phyloP scores from a whole-genome alignment of 2,888 invertebrate species.

The Linyphia triangularis region DNA sequence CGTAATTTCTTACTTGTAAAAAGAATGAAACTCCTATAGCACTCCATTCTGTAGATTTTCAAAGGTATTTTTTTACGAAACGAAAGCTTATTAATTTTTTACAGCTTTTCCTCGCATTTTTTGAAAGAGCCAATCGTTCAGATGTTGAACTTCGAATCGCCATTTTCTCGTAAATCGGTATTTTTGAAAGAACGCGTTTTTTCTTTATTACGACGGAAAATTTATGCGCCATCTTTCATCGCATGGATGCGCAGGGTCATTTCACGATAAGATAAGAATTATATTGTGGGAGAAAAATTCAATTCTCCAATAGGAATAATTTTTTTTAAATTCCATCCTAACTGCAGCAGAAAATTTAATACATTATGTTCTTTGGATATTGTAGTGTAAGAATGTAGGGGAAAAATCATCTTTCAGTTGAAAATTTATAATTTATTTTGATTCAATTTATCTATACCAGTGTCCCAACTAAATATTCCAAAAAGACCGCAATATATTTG shows the following conservation, averaged over 20 bases:
- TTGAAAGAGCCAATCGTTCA: neutral
- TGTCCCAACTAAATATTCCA: too few relatives aligned
- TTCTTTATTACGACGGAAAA: neutral
- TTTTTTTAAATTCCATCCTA: too few relatives aligned
- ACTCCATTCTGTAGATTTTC: neutral
- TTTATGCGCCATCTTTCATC: neutral
- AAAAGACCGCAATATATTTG: too few relatives aligned
- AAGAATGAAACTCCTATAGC: neutral
- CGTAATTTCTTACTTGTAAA: constrained; percentile 10
- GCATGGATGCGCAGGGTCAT: neutral
- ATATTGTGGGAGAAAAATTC: constrained; percentile 10
- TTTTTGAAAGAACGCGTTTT: neutral
- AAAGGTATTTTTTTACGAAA: neutral
- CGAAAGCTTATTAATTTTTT: neutral
- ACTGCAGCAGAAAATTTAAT: too few relatives aligned
- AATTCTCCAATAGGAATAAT: too few relatives aligned
- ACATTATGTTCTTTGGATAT: too few relatives aligned
- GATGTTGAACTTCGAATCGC: neutral
- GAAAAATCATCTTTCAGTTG: too few relatives aligned
- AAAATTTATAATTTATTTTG: too few relatives aligned
- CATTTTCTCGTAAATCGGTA: neutral
- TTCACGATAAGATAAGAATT: neutral
- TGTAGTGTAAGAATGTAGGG: too few relatives aligned
- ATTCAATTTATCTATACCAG: too few relatives aligned
- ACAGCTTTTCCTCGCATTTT: neutral